phyloP scores from a whole-genome alignment of 2,888 invertebrate species.

The Epinotia demarniana region DNA sequence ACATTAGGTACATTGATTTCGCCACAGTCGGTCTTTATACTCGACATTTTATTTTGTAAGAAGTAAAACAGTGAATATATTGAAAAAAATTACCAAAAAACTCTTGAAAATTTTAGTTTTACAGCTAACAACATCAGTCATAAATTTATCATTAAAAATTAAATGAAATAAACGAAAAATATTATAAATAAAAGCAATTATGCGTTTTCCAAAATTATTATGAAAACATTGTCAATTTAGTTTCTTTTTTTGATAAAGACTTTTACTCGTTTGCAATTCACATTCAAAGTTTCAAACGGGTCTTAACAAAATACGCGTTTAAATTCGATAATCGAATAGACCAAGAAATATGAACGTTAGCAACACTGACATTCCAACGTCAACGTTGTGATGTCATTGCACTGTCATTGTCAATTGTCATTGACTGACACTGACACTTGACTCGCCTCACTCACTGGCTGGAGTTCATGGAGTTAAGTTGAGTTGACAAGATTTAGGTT shows the following conservation, averaged over 20 bases:
- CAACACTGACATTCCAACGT: slow-evolving; percentile 11
- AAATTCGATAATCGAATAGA: not conserved
- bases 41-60: not conserved
- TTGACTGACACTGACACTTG: not conserved
- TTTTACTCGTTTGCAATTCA: not conserved
- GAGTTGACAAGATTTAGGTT: slow-evolving; percentile 3
- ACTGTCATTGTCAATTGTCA: not conserved
- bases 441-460: not conserved
- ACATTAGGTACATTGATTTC: not conserved
- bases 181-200: slow-evolving; percentile 7
- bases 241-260: not conserved
- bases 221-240: not conserved
- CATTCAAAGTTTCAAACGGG: not conserved
- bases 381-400: slow-evolving; percentile 4
- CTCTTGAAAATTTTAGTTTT: slow-evolving; percentile 27
- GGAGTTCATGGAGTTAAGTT: too few species aligned
- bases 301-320: not conserved
- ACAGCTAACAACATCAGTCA: slow-evolving; percentile 18
- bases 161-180: not conserved
- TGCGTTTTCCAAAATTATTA: slow-evolving; percentile 7
- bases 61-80: not conserved
- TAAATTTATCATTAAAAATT: not conserved
- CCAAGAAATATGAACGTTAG: slow-evolving; percentile 5
- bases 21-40: not conserved
- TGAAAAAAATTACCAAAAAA: slow-evolving; percentile 28